Evolutionary conservation across 2,888 invertebrate species (phyloP).

Genomic region (Brachyopa scutellaris): DNA sequence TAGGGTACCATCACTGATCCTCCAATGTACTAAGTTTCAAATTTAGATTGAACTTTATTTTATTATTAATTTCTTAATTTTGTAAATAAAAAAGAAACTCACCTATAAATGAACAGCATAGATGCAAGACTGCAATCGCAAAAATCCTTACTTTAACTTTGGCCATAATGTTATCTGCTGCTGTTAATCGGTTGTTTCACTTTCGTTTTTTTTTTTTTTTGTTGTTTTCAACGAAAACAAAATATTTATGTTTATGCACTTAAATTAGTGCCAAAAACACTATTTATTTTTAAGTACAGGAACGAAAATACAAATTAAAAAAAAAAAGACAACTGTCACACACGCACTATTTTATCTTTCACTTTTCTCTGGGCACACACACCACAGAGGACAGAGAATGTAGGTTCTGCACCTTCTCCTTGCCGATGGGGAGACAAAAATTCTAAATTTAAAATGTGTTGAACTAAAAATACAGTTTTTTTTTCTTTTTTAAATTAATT

Average conservation of each 20-base stretch:
- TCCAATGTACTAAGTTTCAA: too few species aligned
- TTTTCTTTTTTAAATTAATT: not conserved
- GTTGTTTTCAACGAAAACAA: slow-evolving; percentile 48
- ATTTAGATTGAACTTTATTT: too few species aligned
- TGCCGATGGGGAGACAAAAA: slow-evolving; percentile 32
- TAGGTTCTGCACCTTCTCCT: slow-evolving; percentile 26
- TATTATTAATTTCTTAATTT: too few species aligned
- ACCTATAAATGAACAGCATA: slow-evolving; percentile 67
- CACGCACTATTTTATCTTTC: slow-evolving; percentile 47
- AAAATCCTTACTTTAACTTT: slow-evolving; percentile 62
- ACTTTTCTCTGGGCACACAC: slow-evolving; percentile 38
- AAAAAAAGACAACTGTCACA: slow-evolving; percentile 40
- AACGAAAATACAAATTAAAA: slow-evolving; percentile 11
- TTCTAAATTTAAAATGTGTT: slow-evolving; percentile 48
- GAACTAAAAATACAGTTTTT: slow-evolving; percentile 60
- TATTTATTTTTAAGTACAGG: slow-evolving; percentile 64
- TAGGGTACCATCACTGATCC: too few species aligned
- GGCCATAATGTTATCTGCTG: slow-evolving; percentile 46
- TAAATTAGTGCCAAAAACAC: slow-evolving; percentile 50
- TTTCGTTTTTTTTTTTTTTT: too few species aligned
- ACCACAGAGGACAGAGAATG: slow-evolving; percentile 25
- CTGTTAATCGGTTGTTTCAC: slow-evolving; percentile 1
- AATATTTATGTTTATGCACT: slow-evolving; percentile 60
- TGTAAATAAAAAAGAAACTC: slow-evolving; percentile 25
- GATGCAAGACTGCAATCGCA: slow-evolving; percentile 50